These are phyloP conservation scores for Oryzias javanicus DNA, from an alignment of 2,113 vertebrate species.

Conservation along the genomic window DNA sequence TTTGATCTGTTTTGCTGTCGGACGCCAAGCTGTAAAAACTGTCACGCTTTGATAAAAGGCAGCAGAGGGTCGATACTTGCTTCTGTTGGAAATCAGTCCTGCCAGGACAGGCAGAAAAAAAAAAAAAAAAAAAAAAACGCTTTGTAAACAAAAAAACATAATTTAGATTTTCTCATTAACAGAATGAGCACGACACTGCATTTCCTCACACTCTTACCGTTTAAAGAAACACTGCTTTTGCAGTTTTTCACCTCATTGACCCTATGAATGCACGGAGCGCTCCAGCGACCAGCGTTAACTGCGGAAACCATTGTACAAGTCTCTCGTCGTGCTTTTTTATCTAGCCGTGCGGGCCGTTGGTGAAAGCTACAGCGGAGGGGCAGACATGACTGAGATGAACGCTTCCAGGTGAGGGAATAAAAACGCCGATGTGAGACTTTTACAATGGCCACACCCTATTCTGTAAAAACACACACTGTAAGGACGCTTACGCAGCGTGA, in stretches of 20 bases:
- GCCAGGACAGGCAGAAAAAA: conserved; percentile 25
- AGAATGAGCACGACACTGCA: conserved; percentile 42
- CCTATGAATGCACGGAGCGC: conserved; percentile 55
- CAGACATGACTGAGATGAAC: conserved; percentile 52
- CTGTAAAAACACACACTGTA: conserved; percentile 58
- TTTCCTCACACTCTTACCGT: conserved; percentile 48
- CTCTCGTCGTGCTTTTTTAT: conserved; percentile 62
- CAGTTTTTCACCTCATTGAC: conserved; percentile 61
- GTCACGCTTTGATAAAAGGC: conserved; percentile 60
- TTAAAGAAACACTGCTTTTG: conserved; percentile 43
- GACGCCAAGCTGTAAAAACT: conserved; percentile 42
- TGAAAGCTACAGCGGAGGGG: conserved; percentile 52
- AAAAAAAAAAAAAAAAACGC: conserved; percentile 25
- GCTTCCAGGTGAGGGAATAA: conserved; percentile 54
- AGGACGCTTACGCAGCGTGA: conserved; percentile 51
- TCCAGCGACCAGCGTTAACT: conserved; percentile 47
- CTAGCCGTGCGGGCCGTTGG: conserved; percentile 57
- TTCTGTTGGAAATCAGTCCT: conserved; percentile 24
- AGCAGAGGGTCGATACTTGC: conserved; percentile 47
- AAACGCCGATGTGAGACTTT: conserved; percentile 38
- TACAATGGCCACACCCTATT: conserved; percentile 65
- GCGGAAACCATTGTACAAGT: conserved; percentile 64
- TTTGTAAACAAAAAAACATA: conserved; percentile 66
- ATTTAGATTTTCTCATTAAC: conserved; percentile 56
- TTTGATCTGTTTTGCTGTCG: conserved; percentile 55